Base-by-base conservation (phyloP, 2,888 invertebrate species). In the Microchrysa polita region DNA sequence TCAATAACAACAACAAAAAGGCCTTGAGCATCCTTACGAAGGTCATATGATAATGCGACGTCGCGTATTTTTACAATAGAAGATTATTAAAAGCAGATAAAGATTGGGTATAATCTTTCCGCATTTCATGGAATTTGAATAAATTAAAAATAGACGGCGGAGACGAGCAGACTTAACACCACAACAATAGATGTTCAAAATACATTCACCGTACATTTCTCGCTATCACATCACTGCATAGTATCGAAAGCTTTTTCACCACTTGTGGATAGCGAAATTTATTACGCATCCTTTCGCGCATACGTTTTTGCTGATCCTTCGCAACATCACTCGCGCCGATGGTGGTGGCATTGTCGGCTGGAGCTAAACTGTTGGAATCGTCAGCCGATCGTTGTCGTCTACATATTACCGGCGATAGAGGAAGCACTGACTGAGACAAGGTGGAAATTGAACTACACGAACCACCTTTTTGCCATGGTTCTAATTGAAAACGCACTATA, bases 181-280 rank as follows among this genome's bases (percentile, higher is more conserved):
- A 9, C 18, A 69, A 59, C 40, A 52, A n/a, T 42, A 48, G 48
- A 48, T n/a, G n/a, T n/a, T n/a, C n/a, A n/a, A n/a, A 48, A 48
- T 23, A 40, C 74, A 40, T 63, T 63, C n/a, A 14, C 14, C 79
- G 85, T 86, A 88, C 90, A 86, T 89, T 87, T 78, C 85, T 81
- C 53, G 88, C 85, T 60, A 90, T 85, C 73, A 87, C 82, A 79
- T 88, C 86, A 80, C 89, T 83, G 80, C 90, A 89, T 44, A 90
- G 79, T 60, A 86, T 86, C 77, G 87, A 87, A 34, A 89, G 81
- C 5, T 82, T 82, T 55, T 85, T 83, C 55, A 88, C 85, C 34
- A 82, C 79, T 74, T 82, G 79, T n/a, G 85, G 84, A 74, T 87
- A 85, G 16, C 61, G 84, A 74, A 87, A 85, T 23, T 53, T 14